These are phyloP conservation scores for Decapterus maruadsi DNA, from an alignment of 2,797 vertebrate genomes.

Conservation along the genomic window DNA sequence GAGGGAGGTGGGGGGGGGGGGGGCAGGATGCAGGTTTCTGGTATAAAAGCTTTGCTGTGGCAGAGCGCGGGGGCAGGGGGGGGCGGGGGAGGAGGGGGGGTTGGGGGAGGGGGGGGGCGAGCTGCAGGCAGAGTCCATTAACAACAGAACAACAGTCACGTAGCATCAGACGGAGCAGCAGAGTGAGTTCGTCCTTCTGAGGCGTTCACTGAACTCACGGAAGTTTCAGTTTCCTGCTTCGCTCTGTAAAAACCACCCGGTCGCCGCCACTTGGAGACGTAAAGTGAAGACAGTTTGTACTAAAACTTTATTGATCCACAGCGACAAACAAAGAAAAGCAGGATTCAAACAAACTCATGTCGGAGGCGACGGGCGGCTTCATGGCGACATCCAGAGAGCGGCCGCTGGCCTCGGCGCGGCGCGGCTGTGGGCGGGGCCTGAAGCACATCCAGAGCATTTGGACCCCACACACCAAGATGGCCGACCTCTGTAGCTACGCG, in stretches of 20 bases:
- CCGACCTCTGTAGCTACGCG: too few relatives aligned
- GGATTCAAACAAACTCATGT: too few relatives aligned
- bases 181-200: background rate
- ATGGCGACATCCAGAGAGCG: too few relatives aligned
- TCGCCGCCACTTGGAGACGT: too few relatives aligned
- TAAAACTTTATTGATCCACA: too few relatives aligned
- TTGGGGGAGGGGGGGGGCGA: background rate
- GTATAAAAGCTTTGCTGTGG: constrained; percentile 46
- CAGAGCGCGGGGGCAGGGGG: constrained; percentile 7
- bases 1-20: background rate
- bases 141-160: constrained; percentile 22
- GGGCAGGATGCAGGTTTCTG: constrained; percentile 35
- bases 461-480: constrained; percentile 60
- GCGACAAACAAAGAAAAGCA: too few relatives aligned
- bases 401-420: too few relatives aligned
- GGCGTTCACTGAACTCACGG: too few relatives aligned
- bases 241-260: too few relatives aligned
- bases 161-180: constrained; percentile 11
- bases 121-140: constrained; percentile 41
- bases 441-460: constrained; percentile 46
- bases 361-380: too few relatives aligned
- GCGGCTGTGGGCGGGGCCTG: constrained; percentile 2
- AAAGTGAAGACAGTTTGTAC: too few relatives aligned
- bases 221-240: too few relatives aligned
- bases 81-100: background rate